phyloP scores from a whole-genome alignment of 2,888 invertebrate genomes.

The Antitype chi region DNA sequence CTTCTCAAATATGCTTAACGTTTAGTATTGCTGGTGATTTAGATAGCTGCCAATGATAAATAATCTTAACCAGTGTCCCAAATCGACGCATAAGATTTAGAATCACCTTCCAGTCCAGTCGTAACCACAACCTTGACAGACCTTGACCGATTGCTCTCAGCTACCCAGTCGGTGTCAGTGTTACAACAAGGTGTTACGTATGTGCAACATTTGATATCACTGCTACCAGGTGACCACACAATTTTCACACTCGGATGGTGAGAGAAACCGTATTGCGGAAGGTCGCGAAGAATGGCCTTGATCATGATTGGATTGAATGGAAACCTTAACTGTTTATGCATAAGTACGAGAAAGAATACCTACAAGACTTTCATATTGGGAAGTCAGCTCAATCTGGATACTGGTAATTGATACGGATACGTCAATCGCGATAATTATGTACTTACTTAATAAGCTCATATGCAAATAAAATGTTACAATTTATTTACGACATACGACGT shows the following conservation, averaged over 20 bases:
- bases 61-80: not conserved
- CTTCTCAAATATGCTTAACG: not conserved
- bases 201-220: constrained; percentile 36
- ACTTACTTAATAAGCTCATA: not conserved
- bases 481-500: not conserved
- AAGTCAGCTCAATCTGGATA: too few relatives aligned
- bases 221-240: constrained; percentile 19
- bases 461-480: not conserved
- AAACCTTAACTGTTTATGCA: constrained; percentile 4
- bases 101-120: not conserved
- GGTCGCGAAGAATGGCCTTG: not conserved
- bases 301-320: not conserved
- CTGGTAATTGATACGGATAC: not conserved
- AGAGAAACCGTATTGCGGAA: constrained; percentile 4
- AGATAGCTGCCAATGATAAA: not conserved
- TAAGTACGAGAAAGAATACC: not conserved
- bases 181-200: constrained; percentile 23
- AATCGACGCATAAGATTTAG: not conserved
- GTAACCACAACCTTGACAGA: constrained; percentile 30
- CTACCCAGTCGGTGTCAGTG: not conserved
- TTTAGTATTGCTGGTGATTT: not conserved
- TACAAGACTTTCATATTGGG: not conserved
- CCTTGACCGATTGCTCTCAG: constrained; percentile 29
- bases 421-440: not conserved
- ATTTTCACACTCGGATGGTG: constrained; percentile 19